A percentile compares a stretch with the other conserved stretches of the same genome.
Evolutionary conservation across 2,888 invertebrate genomes (phyloP).

Genomic region (Cheilosia vernalis): DNA sequence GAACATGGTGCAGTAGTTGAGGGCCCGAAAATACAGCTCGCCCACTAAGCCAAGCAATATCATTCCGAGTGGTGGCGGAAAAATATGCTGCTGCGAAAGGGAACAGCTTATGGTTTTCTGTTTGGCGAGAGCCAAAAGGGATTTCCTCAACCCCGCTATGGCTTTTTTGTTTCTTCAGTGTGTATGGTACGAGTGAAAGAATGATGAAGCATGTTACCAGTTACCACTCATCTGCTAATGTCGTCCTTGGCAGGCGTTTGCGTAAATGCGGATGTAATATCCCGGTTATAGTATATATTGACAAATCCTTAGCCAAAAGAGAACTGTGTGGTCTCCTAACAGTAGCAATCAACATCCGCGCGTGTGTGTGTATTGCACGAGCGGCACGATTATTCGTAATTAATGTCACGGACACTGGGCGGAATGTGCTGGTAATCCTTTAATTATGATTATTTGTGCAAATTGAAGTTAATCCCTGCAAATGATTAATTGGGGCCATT

Average conservation of each 20-base stretch:
- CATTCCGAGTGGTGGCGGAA: no score
- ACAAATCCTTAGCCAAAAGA: slow-evolving; percentile 30
- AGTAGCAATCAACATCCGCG: not conserved
- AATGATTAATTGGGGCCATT: slow-evolving; percentile 17
- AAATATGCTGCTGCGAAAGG: no score
- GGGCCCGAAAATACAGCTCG: no score
- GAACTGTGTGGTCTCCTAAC: not conserved
- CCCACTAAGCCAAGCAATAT: no score
- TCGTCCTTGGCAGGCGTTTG: slow-evolving; percentile 13
- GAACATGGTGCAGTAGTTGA: slow-evolving; percentile 1
- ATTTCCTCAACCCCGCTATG: not conserved
- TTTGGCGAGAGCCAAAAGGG: slow-evolving; percentile 27
- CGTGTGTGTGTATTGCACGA: not conserved
- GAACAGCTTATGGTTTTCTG: slow-evolving; percentile 1
- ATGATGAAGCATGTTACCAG: slow-evolving; percentile 44
- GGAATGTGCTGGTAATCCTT: slow-evolving; percentile 58
- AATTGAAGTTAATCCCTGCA: slow-evolving; percentile 60
- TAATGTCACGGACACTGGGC: slow-evolving; percentile 47
- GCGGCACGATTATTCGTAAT: slow-evolving; percentile 52
- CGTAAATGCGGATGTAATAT: not conserved
- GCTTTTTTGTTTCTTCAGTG: not conserved
- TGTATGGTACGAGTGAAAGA: slow-evolving; percentile 18
- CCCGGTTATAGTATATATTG: slow-evolving; percentile 30
- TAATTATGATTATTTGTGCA: slow-evolving; percentile 64
- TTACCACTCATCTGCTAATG: slow-evolving; percentile 50